Evolutionary conservation across 2,888 invertebrate species (phyloP), one percentile per base, ranked within the genome.

Genomic region (Dryomyza anilis): DNA sequence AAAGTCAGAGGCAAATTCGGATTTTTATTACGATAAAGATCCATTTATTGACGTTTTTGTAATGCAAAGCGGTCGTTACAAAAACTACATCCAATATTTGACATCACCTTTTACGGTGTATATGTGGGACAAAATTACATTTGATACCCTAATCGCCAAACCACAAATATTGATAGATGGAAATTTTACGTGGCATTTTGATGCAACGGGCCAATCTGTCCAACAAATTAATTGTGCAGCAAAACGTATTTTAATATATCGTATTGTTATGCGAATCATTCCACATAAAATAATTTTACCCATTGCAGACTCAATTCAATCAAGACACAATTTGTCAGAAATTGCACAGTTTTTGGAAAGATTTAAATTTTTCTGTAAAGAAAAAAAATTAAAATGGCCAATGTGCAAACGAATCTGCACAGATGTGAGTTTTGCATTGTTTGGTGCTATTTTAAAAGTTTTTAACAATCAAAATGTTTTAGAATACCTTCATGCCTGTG

Each of bases 191-290:
- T 30, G 52, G 14, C 53, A 64, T 45, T 25, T 59, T 12, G 64
- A 59, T 53, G 59, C 64, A 3, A 43, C 59, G 12, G 58, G 33
- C 2, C 50, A 63, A 57, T 56, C 33, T 48, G 56, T 63, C 1
- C 5, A 27, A 14, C 45, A 59, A 23, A 45, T 64, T 19, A 19
- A 33, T 19, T 45, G 58, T 12, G 43, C 64, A 12, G 36, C 48
- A 27, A 58, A 57, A 23, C 33, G 46, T 6, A 19, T 52, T 16
- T 30, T 59, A 30, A 43, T 52, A 23, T 52, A 64, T 23, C 55
- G 57, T 55, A 29, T 46, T 2, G 46, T 63, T 4, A 43, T 61
- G 58, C 30, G 33, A 33, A 33, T 33, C 12, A 8, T 33, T 12
- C 33, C 33, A 8, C 33, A 33, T 33, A 33, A 12, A 33, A 33